These are phyloP conservation scores for Ladona fulva DNA, from an alignment of 1,140 invertebrate genomes.

Conservation along the genomic window DNA sequence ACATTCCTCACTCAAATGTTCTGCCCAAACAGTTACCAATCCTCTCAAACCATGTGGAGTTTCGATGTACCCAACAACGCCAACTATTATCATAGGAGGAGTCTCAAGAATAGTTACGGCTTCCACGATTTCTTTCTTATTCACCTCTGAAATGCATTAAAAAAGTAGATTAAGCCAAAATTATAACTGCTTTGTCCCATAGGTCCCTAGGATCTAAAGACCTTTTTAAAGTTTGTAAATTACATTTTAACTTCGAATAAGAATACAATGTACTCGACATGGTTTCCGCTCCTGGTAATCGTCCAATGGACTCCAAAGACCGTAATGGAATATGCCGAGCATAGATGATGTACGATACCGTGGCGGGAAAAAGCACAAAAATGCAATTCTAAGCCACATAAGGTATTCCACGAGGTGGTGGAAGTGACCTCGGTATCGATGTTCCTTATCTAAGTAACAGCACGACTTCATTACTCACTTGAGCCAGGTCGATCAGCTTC, in stretches of 20 bases:
- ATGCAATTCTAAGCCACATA: constrained; percentile 36
- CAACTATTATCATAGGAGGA: constrained; percentile 96
- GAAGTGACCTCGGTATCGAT: not conserved
- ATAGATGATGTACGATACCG: constrained; percentile 48
- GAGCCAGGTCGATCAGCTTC: constrained; percentile 98
- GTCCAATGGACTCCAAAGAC: constrained; percentile 54
- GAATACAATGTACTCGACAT: constrained; percentile 50
- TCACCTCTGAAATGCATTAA: constrained; percentile 64
- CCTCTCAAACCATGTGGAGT: constrained; percentile 93
- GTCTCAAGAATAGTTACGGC: constrained; percentile 97
- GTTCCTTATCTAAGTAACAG: not conserved
- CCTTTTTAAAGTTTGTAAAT: no score
- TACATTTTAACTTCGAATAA: no score
- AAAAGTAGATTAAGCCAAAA: no score
- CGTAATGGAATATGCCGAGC: constrained; percentile 59
- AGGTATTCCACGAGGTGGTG: not conserved
- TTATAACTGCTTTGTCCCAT: no score
- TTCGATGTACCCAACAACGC: constrained; percentile 97
- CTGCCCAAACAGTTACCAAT: constrained; percentile 94
- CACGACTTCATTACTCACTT: constrained; percentile 61
- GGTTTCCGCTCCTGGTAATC: constrained; percentile 57
- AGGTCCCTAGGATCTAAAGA: no score
- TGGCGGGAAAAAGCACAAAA: constrained; percentile 33
- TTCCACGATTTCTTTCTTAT: constrained; percentile 99
- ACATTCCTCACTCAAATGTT: constrained; percentile 97